Base-by-base conservation (phyloP, 1,140 invertebrate species). In the Tetragnatha versicolor region DNA sequence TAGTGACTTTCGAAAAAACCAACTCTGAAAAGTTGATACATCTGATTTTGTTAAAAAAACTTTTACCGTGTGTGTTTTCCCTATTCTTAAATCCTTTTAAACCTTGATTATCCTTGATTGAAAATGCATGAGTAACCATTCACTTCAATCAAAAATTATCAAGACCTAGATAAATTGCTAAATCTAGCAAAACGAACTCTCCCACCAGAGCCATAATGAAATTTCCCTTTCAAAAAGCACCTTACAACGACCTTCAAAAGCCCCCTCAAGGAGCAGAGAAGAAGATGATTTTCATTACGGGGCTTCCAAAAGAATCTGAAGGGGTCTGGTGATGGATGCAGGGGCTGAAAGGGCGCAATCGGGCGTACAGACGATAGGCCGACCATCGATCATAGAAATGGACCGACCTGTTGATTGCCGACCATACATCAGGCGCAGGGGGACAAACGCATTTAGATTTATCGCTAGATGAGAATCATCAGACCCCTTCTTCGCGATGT, bases 321-420 rank as follows among this genome's bases (percentile, higher is more conserved):
- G 55, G 47, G 12, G 14, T 47, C 39, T 20, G 22, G 37, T 66
- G 63, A 66, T 66, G 31, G 63, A 66, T 66, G 63, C 63, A 14
- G 42, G 20, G 25, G 31, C 27, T 66, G 63, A 66, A 66, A 66
- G 29, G 63, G 31, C 5, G 63, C 63, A 66, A 66, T 45, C 63
- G 63, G 37, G 63, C 63, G 33, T 66, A 42, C 42, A 66, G 63
- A 66, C 33, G 37, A 66, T 66, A 66, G 42, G 37, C 47, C 37
- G 14, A 31, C 22, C 63, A 66, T 66, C 39, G 42, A 66, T 66
- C 63, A 66, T 45, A 42, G 63, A 66, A 66, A 60, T 66, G 63
- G 63, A 66, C 63, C 37, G 22, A 66, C 63, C 63, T 66, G 63
- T 66, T 66, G 63, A 66, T 66, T 66, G 63, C 63, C 27, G n/a